Evolutionary conservation across 2,113 vertebrate species (phyloP), one percentile per base, ranked within the genome.

Genomic region (Phyllopteryx taeniolatus): DNA sequence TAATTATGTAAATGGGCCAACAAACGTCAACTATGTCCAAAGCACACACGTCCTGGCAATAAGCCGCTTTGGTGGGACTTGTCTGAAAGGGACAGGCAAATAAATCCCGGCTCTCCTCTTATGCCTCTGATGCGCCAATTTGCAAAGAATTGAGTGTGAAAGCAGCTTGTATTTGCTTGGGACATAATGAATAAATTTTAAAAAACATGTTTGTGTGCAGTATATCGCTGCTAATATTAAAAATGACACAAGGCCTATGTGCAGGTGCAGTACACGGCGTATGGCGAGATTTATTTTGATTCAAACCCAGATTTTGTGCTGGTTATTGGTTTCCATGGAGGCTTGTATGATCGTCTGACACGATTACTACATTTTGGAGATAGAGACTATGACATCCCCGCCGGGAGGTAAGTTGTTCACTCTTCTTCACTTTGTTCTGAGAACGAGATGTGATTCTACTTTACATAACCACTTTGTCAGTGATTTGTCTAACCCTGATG

Each of bases 251-350:
- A 53, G 12, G 31, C 17, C 9, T 53, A 3, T 74, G 31, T 80
- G 53, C 51, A 90, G 91, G 95, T 99, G 56, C 97, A 98, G 71
- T 99, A 99, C 79, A 99, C 98, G 0, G 96, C 98, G 0, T 99
- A 98, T 0, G 98, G 98, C 0, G 98, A 99, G 80, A 95, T 99
- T 80, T 99, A 99, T 84, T 98, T 98, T 8, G 98, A 99, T 85
- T 99, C 98, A 64, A 99, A 98, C 73, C 95, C 96, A 11, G 98
- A 98, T 88, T 99, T 99, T 71, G 97, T 99, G 80, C 87, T 99
- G 78, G 96, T 98, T 3, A 96, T 99, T 17, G 98, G 98, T 70
- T 99, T 99, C 88, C 97, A 99, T 0, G 97, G 98, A 63, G 98
- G 98, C 49, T 85, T 99, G 20, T 99, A 98, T 0, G 98, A 99